Evolutionary conservation across 2,797 vertebrate genomes (phyloP), one percentile per base, ranked within the genome.

Genomic region (Rhynchotus rufescens): DNA sequence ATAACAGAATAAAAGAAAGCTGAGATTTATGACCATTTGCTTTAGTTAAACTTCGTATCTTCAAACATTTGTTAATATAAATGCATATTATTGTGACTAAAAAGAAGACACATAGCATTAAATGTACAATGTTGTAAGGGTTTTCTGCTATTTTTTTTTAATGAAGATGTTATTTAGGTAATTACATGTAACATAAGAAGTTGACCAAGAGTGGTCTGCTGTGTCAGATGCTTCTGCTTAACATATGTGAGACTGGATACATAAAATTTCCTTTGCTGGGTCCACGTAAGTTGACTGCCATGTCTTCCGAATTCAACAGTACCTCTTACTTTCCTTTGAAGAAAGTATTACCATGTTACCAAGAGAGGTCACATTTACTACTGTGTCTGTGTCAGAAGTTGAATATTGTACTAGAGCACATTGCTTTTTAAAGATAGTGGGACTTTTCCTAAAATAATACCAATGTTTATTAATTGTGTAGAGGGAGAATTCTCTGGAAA

Each of bases 301-400:
- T 5, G 85, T 94, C 94, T 96, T 97, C 91, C 94, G 92, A 78
- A 90, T 71, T 88, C 88, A 83, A 44, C 75, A 90, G 76, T 92
- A 79, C 86, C 87, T 94, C 94, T 90, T 88, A 56, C 77, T 95
- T 97, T 76, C 76, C 67, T 79, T 94, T 86, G 83, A 88, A 92
- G 93, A 85, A 93, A 86, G 32, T 73, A 30, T 80, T 94, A 12
- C 62, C 57, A 62, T 82, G 52, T 16, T 14, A 19, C n/a, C 61
- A 68, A 68, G 40, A 60, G 86, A 82, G 81, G 69, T 93, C 76
- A 73, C 86, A 40, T 75, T 75, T 88, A 78, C 75, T 90, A 9
- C 82, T 73, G 79, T 83, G 81, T 92, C 92, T 95, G 93, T 90
- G 91, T 96, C 96, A 92, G 91, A 95, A 96, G 76, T 88, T 90